Base-by-base conservation (phyloP, 2,888 invertebrate species). In the Deilephila porcellus region DNA sequence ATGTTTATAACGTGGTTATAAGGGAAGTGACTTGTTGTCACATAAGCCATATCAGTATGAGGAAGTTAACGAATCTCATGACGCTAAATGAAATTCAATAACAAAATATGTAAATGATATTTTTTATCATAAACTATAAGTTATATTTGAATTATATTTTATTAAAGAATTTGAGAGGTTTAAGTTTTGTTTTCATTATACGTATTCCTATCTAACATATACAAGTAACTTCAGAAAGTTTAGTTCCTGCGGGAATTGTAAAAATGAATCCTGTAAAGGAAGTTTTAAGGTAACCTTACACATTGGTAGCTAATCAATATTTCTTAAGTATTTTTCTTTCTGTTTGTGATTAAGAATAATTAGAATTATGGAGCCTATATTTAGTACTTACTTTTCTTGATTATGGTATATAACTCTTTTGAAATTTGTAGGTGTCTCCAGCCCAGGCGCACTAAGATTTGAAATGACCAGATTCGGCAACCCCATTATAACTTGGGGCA, bases 401-500 rank as follows among this genome's bases (percentile, higher is more conserved):
- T 34, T 45, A 52, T 25, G 45, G 45, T 67, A 25, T 45, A 25
- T 25, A 52, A 64, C 52, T 62, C 4, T 53, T 62, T 71, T 62
- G 32, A 20, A 32, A 29, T 37, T 72, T 63, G 34, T 56, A 63
- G 63, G 20, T 3, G 63, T 64, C 19, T 62, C 53, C 29, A 6
- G 25, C 20, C 71, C 71, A 74, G 76, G 81, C 70, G 81, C 84
- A 3, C 80, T 91, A 8, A 88, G 86, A 71, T 93, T 90, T 75
- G 91, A 89, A 71, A 85, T 80, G 73, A 92, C 93, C 0, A 88
- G 84, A 76, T 92, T 90, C 53, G 93, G 93, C 0, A 93, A 93
- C 74, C 92, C 92, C 0, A 88, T 87, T 1, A 92, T 93, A 59
- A 82, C 84, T 52, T 93, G 93, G 93, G 93, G 93, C n/a, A 91